These are phyloP conservation scores for Plebejus argus DNA, from an alignment of 2,888 invertebrate species.

Conservation along the genomic window DNA sequence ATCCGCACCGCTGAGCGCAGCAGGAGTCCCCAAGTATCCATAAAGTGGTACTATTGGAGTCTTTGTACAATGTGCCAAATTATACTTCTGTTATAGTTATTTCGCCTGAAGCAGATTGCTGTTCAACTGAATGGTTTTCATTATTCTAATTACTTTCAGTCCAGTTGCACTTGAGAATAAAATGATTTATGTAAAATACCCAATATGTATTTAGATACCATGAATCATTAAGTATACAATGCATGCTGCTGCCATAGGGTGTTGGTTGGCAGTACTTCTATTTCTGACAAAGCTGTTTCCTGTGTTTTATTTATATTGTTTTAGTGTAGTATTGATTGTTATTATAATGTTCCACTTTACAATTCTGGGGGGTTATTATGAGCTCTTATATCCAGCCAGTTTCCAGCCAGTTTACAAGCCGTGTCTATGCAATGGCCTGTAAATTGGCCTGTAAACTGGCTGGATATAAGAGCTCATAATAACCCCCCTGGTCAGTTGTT, in stretches of 20 bases:
- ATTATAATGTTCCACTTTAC: conserved; percentile 14
- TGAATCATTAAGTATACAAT: background rate
- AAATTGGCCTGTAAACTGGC: no score
- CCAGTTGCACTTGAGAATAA: background rate
- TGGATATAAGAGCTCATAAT: no score
- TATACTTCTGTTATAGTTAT: background rate
- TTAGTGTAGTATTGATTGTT: conserved; percentile 11
- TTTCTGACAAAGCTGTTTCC: background rate
- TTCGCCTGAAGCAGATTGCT: background rate
- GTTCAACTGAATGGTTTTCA: background rate
- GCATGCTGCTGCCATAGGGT: background rate
- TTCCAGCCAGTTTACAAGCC: no score
- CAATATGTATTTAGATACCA: no score
- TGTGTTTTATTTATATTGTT: conserved; percentile 1
- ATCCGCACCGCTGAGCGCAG: conserved; percentile 51
- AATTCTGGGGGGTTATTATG: no score
- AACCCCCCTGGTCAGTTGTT: conserved; percentile 28
- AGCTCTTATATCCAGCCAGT: no score
- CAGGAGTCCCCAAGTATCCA: conserved; percentile 45
- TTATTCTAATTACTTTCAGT: background rate
- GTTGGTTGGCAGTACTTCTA: background rate
- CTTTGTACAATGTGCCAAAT: background rate
- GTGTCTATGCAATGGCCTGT: no score
- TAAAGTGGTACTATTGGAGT: conserved; percentile 8
- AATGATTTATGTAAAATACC: background rate